Conservation (phyloP, 2,797 vertebrate species). For the Chiroxiphia lanceolata region DNA sequence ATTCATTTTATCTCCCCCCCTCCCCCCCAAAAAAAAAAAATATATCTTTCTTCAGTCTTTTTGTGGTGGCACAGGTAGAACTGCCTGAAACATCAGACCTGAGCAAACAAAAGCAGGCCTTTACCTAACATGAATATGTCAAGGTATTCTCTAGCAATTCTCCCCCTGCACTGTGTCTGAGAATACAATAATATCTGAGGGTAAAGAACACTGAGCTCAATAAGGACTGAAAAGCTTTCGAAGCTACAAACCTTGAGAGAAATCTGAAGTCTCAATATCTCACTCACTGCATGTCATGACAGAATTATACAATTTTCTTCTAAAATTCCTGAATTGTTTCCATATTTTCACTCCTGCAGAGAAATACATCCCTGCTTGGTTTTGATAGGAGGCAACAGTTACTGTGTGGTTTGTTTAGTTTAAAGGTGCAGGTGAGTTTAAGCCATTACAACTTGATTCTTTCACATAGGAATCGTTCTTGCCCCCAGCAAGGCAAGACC, state of each 20-base stretch:
- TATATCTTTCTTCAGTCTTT: neutral
- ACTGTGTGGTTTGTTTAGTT: neutral
- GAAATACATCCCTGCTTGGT: neutral
- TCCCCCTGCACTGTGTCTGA: neutral
- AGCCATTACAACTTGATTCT: neutral
- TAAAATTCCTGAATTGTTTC: neutral
- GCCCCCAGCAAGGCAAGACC: neutral
- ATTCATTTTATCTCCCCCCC: neutral
- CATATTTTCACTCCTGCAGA: neutral
- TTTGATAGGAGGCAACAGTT: neutral
- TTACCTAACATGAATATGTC: neutral
- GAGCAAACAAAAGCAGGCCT: neutral
- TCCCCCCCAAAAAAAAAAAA: accelerated
- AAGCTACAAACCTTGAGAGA: neutral
- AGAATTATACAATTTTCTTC: neutral
- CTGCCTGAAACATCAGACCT: neutral
- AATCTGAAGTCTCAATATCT: neutral
- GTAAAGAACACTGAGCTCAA: neutral
- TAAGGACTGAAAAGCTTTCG: neutral
- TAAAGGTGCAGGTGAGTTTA: neutral
- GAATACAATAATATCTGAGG: neutral
- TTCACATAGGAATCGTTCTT: neutral
- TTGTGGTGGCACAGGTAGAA: neutral
- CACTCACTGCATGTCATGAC: neutral
- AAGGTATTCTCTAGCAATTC: neutral